Evolutionary conservation across 2,888 invertebrate genomes (phyloP), one percentile per base, ranked within the genome.

Genomic region (Hydrotaea diabolus): DNA sequence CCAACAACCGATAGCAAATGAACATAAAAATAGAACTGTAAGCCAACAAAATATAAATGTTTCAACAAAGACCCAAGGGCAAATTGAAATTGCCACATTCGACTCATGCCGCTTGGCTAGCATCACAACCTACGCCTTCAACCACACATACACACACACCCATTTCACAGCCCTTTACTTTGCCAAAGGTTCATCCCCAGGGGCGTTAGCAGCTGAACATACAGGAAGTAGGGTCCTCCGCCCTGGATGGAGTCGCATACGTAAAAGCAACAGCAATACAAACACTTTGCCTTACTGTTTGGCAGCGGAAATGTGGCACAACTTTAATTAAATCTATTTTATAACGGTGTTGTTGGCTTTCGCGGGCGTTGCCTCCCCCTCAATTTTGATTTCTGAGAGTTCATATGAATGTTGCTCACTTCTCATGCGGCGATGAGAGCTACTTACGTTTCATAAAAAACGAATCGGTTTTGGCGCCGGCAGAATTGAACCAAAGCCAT

Each of bases 11-110:
- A 69, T 15, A 23, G 21, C 39, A 69, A 69, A 69, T 69, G 43
- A 69, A 43, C 23, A 69, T 69, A 46, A 19, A 69, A 69, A 46
- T 69, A 69, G 69, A 69, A 66, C 5, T 39, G 39, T 55, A 36
- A 64, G 36, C 36, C 5, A 36, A 64, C 64, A 64, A 43, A 66
- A 66, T 66, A 21, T 39, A 82, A 83, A 83, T 80, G 11, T 59
- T 66, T 49, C 75, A 46, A 57, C 71, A 49, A 23, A 73, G 46
- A 66, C 66, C 76, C 76, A 57, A 57, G 39, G 76, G 49, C 72
- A 49, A 0, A 69, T 77, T 73, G 15, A 72, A 76, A 79, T 83
- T 76, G 57, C 36, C 64, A 7, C 72, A 46, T 64, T 23, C 13
- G 39, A 8, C 4, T 39, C 39, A 39, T 8, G 39, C 39, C 39